Percentiles rank a stretch among this genome's conserved stretches.
phyloP scores from a whole-genome alignment of 2,888 invertebrate genomes.

The Xylocampa areola region DNA sequence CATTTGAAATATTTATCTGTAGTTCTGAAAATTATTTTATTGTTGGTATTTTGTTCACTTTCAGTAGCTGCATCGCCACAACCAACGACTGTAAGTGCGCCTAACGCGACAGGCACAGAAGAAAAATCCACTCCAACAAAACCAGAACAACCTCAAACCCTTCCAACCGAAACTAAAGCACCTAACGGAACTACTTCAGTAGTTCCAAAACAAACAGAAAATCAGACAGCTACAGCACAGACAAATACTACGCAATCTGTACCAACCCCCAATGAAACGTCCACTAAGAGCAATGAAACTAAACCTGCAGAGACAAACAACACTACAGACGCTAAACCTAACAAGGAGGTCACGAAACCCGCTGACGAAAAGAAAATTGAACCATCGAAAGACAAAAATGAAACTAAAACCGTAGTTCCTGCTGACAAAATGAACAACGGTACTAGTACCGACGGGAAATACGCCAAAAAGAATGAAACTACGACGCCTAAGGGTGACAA shows the following conservation, averaged over 20 bases:
- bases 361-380: constrained; percentile 12
- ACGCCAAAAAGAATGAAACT: constrained; percentile 40
- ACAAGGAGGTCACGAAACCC: constrained; percentile 18
- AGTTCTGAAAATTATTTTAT: no score
- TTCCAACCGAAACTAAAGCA: not conserved
- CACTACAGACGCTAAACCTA: constrained; percentile 32
- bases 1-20: no score
- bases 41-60: no score
- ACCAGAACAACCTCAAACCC: not conserved
- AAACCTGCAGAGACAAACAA: constrained; percentile 25
- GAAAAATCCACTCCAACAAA: not conserved
- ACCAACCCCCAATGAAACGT: constrained; percentile 14
- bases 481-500: constrained; percentile 52
- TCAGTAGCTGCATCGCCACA: not conserved
- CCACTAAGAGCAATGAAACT: constrained; percentile 15
- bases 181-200: not conserved
- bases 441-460: constrained; percentile 41
- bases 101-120: not conserved
- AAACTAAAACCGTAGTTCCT: constrained; percentile 6
- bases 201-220: not conserved
- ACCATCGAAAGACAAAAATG: constrained; percentile 27
- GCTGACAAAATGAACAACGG: constrained; percentile 32
- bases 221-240: constrained; percentile 7
- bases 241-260: constrained; percentile 9
- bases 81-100: not conserved